Evolutionary conservation across 2,888 invertebrate genomes (phyloP), one percentile per base, ranked within the genome.

Genomic region (Sialis lutaria): DNA sequence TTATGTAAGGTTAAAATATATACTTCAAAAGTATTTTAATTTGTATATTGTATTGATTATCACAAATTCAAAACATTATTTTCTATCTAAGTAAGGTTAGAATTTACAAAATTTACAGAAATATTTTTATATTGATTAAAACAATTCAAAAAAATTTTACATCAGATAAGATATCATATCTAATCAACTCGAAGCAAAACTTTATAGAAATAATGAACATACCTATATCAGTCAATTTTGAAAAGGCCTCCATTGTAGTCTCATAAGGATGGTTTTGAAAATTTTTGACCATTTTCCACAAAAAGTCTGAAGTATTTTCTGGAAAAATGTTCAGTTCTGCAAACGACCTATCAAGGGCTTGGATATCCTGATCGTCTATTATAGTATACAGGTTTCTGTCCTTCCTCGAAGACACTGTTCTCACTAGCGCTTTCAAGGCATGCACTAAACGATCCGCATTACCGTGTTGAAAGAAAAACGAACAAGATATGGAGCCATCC

Each of bases 381-480:
- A 92, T 78, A 10, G 88, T 65, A 60, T 76, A 84, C 40, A 82
- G 64, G 55, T 79, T 75, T 49, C 76, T 77, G 53, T 88, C 87
- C 49, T 79, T 73, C 49, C 78, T 74, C 0, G 85, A 79, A 53
- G 83, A 82, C 4, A 70, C 69, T 2, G 78, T 75, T 60, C 73
- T 75, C 5, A 79, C 64, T 50, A 74, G 70, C 54, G 77, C 74
- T 64, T 76, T 79, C 50, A 77, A 67, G 50, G 70, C 70, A 37
- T 65, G 72, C 40, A 78, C 72, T 56, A 92, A 80, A 47, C 78
- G 75, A 56, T 86, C 84, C 1, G 88, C 87, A 55, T 90, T 89
- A 0, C 86, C 88, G 54, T 84, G 79, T 61, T 88, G 88, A 65
- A 93, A 92, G 60, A 86, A 82, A 59, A 93, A 86, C 5, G 84